phyloP scores from a whole-genome alignment of 2,113 vertebrate genomes.

The Ptilonorhynchus violaceus region DNA sequence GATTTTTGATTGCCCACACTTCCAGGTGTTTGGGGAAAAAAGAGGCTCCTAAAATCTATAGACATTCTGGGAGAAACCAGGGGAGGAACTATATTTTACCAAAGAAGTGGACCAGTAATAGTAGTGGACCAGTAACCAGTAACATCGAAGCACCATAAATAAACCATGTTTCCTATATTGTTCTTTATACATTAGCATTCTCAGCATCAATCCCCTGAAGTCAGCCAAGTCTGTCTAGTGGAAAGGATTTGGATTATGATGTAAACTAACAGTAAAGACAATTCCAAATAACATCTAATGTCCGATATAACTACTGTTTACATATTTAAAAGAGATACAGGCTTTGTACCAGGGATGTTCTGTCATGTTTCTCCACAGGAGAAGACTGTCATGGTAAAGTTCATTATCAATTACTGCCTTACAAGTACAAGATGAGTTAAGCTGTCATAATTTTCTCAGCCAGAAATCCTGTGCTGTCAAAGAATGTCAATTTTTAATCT shows the following conservation, averaged over 20 bases:
- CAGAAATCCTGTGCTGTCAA: conserved; percentile 81
- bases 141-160: not conserved
- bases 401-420: conserved; percentile 83
- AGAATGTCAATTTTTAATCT: conserved; percentile 84
- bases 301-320: conserved; percentile 86
- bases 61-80: not conserved
- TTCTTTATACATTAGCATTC: not conserved
- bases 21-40: not conserved
- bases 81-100: not conserved
- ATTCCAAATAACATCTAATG: conserved; percentile 77
- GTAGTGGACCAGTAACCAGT: not conserved
- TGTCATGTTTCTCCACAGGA: conserved; percentile 90
- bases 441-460: conserved; percentile 85
- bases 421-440: conserved; percentile 85
- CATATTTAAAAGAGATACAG: conserved; percentile 80
- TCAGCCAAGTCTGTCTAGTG: not conserved
- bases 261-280: conserved; percentile 73
- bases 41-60: not conserved
- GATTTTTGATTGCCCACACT: not conserved
- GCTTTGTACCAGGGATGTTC: conserved; percentile 79
- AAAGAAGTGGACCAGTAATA: not conserved
- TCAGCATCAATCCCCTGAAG: not conserved
- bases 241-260: conserved; percentile 69
- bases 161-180: not conserved
- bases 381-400: conserved; percentile 85